phyloP scores from a whole-genome alignment of 2,888 invertebrate species.

The Rapana venosa region DNA sequence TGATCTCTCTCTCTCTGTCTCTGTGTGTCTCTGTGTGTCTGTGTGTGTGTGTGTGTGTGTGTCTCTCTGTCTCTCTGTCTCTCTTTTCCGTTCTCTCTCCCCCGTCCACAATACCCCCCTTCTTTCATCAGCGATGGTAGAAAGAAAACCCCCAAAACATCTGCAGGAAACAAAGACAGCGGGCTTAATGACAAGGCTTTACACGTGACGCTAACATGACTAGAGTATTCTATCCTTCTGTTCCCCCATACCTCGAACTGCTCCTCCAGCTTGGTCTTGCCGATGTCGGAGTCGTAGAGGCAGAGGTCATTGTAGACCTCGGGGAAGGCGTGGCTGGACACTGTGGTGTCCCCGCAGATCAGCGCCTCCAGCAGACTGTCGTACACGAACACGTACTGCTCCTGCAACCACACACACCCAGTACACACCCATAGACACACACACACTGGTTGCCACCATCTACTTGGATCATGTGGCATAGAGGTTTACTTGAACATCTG shows the following conservation, averaged over 20 bases:
- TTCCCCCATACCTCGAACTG: constrained; percentile 64
- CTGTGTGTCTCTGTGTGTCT: too few species aligned
- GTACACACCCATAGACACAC: background rate
- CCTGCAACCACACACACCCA: constrained; percentile 54
- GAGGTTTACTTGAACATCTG: too few species aligned
- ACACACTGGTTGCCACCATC: too few species aligned
- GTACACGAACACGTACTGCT: constrained; percentile 74
- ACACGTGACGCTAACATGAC: too few species aligned
- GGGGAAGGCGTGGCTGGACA: constrained; percentile 64
- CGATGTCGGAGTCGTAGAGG: constrained; percentile 67
- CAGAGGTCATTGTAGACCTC: constrained; percentile 67
- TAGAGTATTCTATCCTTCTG: background rate
- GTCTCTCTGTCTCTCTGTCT: background rate
- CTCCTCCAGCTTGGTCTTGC: constrained; percentile 71
- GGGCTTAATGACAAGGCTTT: too few species aligned
- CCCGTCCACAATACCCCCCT: too few species aligned
- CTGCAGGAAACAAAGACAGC: too few species aligned
- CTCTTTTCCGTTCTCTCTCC: background rate
- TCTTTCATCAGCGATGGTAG: too few species aligned
- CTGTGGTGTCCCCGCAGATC: constrained; percentile 72
- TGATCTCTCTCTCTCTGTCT: too few species aligned
- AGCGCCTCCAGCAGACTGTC: constrained; percentile 72
- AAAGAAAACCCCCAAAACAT: too few species aligned
- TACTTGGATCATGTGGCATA: too few species aligned
- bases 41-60: too few species aligned